Evolutionary conservation across 2,888 invertebrate species (phyloP), one percentile per base, ranked within the genome.

Genomic region (Belgica antarctica): DNA sequence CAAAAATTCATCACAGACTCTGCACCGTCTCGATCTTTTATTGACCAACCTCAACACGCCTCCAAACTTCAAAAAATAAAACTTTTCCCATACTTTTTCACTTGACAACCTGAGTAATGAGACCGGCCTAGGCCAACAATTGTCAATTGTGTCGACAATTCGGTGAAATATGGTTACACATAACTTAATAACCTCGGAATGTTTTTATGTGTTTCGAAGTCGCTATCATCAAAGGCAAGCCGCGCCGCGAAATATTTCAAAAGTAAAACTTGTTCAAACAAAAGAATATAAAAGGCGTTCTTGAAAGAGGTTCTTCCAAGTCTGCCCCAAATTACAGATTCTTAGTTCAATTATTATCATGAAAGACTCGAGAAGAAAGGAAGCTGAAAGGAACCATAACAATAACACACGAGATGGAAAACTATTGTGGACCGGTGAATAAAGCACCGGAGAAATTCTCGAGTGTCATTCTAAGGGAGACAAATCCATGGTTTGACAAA

Each of bases 151-250:
- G 3, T 19, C 17, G 19, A 19, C 22, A 8, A 17, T 7, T 15
- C 46, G 24, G 27, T 59, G 59, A 59, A 27, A 27, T 59, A 59
- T 59, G 59, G 27, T 27, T 59, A 59, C 25, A 41, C 41, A 65
- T 65, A 46, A 65, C 41, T 65, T 65, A 65, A 65, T 41, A 3
- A 12, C 46, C 19, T 22, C 15, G 63, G 63, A 65, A 65, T 65
- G 41, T 62, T 62, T 25, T 62, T 52, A n/a, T 52, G 17, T 52
- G 17, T 7, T 52, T 12, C 5, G 5, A 59, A 25, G 27, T 10
- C n/a, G 25, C 27, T 22, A 59, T 59, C 59, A 59, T 59, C 59
- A 59, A 59, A 59, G 59, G 22, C 25, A 27, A 8, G 1, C 59
- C 25, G 3, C 19, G 25, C 59, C 59, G 59, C 59, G 59, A 59